Percentiles rank a stretch among this genome's conserved stretches.
Conservation (phyloP, 2,888 invertebrate genomes). For the Graphium colonna region DNA sequence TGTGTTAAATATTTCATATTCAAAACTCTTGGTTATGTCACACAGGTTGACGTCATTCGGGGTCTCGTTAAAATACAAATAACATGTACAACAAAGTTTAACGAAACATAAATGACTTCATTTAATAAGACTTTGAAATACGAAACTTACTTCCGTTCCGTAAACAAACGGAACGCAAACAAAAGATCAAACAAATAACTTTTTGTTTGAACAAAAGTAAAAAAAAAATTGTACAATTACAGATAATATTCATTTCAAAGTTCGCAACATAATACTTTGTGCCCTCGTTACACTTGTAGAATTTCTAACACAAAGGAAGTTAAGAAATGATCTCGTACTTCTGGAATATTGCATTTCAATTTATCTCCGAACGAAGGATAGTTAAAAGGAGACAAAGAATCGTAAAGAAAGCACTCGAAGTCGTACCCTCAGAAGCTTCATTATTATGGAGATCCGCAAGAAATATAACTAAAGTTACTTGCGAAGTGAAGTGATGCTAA, state of each 20-base stretch:
- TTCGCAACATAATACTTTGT: background rate
- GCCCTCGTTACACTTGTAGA: background rate
- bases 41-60: too few species aligned
- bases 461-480: constrained; percentile 2
- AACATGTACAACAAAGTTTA: too few species aligned
- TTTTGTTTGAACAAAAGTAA: background rate
- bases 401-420: constrained; percentile 1
- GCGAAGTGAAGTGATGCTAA: too few species aligned
- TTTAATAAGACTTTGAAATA: too few species aligned
- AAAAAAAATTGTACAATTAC: too few species aligned
- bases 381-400: constrained; percentile 9
- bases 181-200: too few species aligned
- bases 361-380: constrained; percentile 3
- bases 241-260: background rate
- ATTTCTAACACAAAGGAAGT: background rate
- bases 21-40: too few species aligned
- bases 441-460: constrained; percentile 1
- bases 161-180: too few species aligned
- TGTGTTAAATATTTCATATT: too few species aligned
- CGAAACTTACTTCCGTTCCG: too few species aligned
- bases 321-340: constrained; percentile 4
- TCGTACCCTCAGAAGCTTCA: background rate
- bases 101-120: too few species aligned
- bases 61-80: too few species aligned
- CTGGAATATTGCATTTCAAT: constrained; percentile 17